Base-by-base conservation (phyloP, 2,797 vertebrate genomes). In the Melanotaenia pygmaea region DNA sequence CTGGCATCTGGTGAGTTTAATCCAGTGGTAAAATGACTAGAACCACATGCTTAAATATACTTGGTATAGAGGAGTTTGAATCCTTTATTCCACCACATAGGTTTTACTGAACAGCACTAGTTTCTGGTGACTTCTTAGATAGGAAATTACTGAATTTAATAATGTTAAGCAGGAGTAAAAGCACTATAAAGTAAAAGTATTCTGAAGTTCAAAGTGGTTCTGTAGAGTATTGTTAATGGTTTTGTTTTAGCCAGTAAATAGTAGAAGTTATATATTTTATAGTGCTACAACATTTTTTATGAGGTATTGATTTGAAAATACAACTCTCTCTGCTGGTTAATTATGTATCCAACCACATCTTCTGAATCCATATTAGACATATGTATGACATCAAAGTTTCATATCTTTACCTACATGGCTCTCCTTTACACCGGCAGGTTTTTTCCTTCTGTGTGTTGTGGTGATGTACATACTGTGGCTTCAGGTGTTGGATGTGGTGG, bases 381-480 rank as follows among this genome's bases (percentile, higher is more conserved):
- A 53, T 14, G 14, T 26, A 12, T 53, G 11, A 53, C 20, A 50
- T 50, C 47, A n/a, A 3, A 1, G 2, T 22, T 22, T 26, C 22
- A 24, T 53, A 35, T 8, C 9, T 32, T 13, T 50, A 28, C 22
- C 2, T 35, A n/a, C 13, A 9, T 11, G 0, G 0, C 18, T 24
- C 20, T 28, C 24, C 30, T 72, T 38, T 57, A 3, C 89, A 67
- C 47, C 90, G 97, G 37, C 91, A 99, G 98, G 96, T 73, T 74
- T 97, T 69, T 94, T 98, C 87, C 95, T 98, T 86, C 95, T 97
- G 2, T 85, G 95, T 77, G 97, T 97, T 83, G 95, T 97, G 67
- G 72, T 98, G 79, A 96, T 99, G 92, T 98, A 95, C 57, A 94
- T 99, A 62, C 94, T 99, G 90, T 99, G 97, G 98, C 69, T 99